Conservation (phyloP, 2,888 invertebrate species). For the Horisme vitalbata region DNA sequence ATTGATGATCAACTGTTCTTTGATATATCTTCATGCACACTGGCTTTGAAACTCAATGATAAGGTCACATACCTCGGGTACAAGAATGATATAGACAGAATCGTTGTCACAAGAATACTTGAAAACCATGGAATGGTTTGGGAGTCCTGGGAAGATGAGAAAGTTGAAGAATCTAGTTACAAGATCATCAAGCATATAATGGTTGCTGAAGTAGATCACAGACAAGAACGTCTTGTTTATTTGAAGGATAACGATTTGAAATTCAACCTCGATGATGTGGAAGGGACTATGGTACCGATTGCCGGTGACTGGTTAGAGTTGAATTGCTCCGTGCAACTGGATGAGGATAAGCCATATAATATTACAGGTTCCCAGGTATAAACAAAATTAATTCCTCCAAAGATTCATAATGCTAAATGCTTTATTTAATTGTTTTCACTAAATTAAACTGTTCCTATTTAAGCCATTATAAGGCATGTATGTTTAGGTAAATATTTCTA, state of each 20-base stretch:
- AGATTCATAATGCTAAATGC: no score
- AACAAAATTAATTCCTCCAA: no score
- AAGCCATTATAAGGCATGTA: no score
- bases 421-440: no score
- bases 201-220: slow-evolving; percentile 58
- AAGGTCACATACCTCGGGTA: slow-evolving; percentile 82
- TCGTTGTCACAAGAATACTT: slow-evolving; percentile 83
- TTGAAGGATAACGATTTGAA: slow-evolving; percentile 82
- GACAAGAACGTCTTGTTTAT: slow-evolving; percentile 58
- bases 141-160: slow-evolving; percentile 60
- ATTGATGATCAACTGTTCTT: slow-evolving; percentile 85
- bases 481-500: no score
- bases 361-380: slow-evolving; percentile 19
- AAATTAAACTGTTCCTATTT: no score
- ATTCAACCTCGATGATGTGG: slow-evolving; percentile 84
- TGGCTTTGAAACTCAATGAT: slow-evolving; percentile 74
- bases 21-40: slow-evolving; percentile 58
- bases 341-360: slow-evolving; percentile 23
- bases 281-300: slow-evolving; percentile 85
- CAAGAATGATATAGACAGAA: slow-evolving; percentile 63
- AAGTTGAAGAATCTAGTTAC: slow-evolving; percentile 55
- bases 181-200: slow-evolving; percentile 62
- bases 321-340: slow-evolving; percentile 84
- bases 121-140: slow-evolving; percentile 77
- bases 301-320: slow-evolving; percentile 88